Percentiles rank a stretch among this genome's conserved stretches.
Conservation (phyloP, 2,888 invertebrate species). For the Trypoxylon attenuatum region DNA sequence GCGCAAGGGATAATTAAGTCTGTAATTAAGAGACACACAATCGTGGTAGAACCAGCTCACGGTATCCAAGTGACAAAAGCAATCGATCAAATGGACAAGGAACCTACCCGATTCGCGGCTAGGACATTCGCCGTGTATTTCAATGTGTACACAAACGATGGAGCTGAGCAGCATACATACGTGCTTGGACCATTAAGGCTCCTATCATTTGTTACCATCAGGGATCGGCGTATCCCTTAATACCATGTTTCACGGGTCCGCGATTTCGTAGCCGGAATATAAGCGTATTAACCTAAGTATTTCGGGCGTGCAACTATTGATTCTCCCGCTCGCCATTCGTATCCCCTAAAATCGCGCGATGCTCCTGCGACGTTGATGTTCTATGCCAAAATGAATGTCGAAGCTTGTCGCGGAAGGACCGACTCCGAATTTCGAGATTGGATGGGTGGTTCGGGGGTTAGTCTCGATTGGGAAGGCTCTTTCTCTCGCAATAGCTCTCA, state of each 20-base stretch:
- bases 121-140: constrained; percentile 42
- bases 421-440: background rate
- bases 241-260: constrained; percentile 69
- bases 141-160: constrained; percentile 22
- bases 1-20: constrained; percentile 58
- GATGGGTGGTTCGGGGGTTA: constrained; percentile 5
- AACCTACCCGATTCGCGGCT: constrained; percentile 52
- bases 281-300: constrained; percentile 68
- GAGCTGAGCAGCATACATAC: constrained; percentile 18
- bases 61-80: constrained; percentile 70
- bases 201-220: constrained; percentile 72
- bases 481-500: constrained; percentile 12
- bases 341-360: constrained; percentile 5
- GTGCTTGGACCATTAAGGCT: constrained; percentile 64
- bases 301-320: constrained; percentile 45
- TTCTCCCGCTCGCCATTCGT: constrained; percentile 18
- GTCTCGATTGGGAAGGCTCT: constrained; percentile 37
- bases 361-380: constrained; percentile 16
- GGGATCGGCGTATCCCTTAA: constrained; percentile 64
- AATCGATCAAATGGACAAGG: constrained; percentile 70
- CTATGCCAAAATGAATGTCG: constrained; percentile 6
- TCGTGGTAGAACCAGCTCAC: constrained; percentile 58
- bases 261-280: constrained; percentile 61
- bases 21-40: constrained; percentile 64
- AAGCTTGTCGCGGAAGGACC: background rate